Conservation (phyloP, 2,888 invertebrate species). For the Xanthorhoe designata region DNA sequence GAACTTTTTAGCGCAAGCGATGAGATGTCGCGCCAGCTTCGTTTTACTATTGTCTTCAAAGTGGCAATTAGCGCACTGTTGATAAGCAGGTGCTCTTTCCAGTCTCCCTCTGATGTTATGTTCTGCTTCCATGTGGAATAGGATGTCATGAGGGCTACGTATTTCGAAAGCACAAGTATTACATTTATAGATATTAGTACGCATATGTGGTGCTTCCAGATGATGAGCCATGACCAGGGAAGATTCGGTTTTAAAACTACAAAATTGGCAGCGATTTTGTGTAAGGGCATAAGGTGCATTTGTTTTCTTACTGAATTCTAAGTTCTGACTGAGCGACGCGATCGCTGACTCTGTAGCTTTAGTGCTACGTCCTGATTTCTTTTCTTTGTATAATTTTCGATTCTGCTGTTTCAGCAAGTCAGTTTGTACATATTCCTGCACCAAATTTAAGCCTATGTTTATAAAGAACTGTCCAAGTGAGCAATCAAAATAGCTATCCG, state of each 20-base stretch:
- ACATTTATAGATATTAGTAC: constrained; percentile 94
- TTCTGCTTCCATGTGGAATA: constrained; percentile 97
- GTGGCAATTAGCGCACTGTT: constrained; percentile 97
- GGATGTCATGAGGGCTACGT: constrained; percentile 94
- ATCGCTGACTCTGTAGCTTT: constrained; percentile 93
- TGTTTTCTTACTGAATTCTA: constrained; percentile 94
- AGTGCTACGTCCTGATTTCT: constrained; percentile 86
- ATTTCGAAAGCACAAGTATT: constrained; percentile 94
- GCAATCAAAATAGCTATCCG: constrained; percentile 93
- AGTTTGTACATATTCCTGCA: constrained; percentile 96
- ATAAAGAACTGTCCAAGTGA: constrained; percentile 96
- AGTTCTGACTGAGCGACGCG: constrained; percentile 93
- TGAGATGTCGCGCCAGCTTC: constrained; percentile 94
- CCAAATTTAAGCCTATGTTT: constrained; percentile 96
- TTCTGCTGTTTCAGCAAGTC: constrained; percentile 96
- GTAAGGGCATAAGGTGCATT: constrained; percentile 93
- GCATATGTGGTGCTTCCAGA: constrained; percentile 96
- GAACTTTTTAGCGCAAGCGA: constrained; percentile 96
- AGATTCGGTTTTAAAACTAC: constrained; percentile 97
- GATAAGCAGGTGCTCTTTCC: constrained; percentile 95
- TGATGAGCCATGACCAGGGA: constrained; percentile 94
- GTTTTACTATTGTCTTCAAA: constrained; percentile 98
- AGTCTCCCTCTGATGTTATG: constrained; percentile 95
- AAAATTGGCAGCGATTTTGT: constrained; percentile 94
- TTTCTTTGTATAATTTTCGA: constrained; percentile 92